These are phyloP conservation scores for Mactromeris polynyma DNA, from an alignment of 2,888 invertebrate species.

Conservation along the genomic window DNA sequence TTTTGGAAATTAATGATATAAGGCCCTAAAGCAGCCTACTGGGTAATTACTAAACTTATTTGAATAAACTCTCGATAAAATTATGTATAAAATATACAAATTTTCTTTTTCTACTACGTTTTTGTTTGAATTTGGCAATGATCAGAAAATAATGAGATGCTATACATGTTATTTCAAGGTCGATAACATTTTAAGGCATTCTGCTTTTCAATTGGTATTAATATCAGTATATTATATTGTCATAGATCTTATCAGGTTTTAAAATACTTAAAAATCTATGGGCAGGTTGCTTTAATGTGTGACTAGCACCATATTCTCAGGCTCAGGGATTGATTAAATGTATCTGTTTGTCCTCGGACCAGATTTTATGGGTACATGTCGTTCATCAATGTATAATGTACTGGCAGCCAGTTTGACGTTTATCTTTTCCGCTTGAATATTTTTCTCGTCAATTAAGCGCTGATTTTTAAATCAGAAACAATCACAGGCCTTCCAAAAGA, in stretches of 20 bases:
- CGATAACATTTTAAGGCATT: too few species aligned
- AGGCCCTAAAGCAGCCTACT: not conserved
- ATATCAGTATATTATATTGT: not conserved
- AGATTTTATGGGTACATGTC: not conserved
- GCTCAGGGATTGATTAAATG: not conserved
- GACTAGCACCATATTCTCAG: not conserved
- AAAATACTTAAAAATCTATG: not conserved
- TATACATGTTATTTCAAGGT: too few species aligned
- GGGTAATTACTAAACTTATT: too few species aligned
- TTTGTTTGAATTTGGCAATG: too few species aligned
- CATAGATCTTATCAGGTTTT: not conserved
- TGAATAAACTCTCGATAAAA: too few species aligned
- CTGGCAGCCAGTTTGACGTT: not conserved
- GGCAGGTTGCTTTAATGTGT: constrained; percentile 3
- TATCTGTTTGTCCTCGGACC: not conserved
- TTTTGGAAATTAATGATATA: not conserved
- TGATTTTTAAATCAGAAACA: not conserved
- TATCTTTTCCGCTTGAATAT: not conserved
- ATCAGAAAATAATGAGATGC: too few species aligned
- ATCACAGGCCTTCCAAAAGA: not conserved
- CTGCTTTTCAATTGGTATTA: too few species aligned
- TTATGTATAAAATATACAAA: too few species aligned
- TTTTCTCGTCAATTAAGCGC: not conserved
- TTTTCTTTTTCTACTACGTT: too few species aligned
- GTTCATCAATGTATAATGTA: not conserved